phyloP scores from a whole-genome alignment of 2,888 invertebrate species.

The Agrochola macilenta region DNA sequence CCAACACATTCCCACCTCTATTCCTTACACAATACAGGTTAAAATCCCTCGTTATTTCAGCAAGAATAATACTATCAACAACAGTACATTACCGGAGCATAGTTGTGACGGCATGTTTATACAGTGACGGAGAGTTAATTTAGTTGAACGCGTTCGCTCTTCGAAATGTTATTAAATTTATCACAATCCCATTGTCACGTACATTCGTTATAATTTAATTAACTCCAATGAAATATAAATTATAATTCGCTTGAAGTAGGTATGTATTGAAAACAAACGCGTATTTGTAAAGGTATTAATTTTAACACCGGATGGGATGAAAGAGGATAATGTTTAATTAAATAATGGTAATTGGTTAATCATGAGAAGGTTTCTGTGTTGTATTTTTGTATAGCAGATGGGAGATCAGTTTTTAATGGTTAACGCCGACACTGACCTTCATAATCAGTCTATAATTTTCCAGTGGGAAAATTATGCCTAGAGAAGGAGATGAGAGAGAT shows the following conservation, averaged over 20 bases:
- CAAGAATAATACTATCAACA: slow-evolving; percentile 42
- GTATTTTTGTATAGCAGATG: not conserved
- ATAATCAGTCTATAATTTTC: no score
- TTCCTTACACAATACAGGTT: not conserved
- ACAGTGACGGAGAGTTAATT: slow-evolving; percentile 60
- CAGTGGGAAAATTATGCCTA: no score
- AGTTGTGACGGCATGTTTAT: slow-evolving; percentile 64
- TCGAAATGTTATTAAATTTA: slow-evolving; percentile 64
- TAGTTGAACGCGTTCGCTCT: slow-evolving; percentile 53
- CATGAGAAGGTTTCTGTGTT: not conserved
- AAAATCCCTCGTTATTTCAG: slow-evolving; percentile 28
- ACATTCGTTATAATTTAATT: slow-evolving; percentile 64
- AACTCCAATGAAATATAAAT: slow-evolving; percentile 52
- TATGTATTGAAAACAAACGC: slow-evolving; percentile 49
- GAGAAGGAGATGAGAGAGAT: no score
- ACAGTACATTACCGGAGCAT: slow-evolving; percentile 37
- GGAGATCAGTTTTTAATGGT: not conserved
- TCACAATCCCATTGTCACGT: slow-evolving; percentile 62
- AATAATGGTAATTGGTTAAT: slow-evolving; percentile 24
- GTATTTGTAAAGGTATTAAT: slow-evolving; percentile 46
- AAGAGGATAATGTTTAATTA: slow-evolving; percentile 13
- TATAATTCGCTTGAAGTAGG: slow-evolving; percentile 47
- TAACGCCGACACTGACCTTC: no score
- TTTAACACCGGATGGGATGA: slow-evolving; percentile 32
- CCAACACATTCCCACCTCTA: slow-evolving; percentile 3